Evolutionary conservation across 2,888 invertebrate species (phyloP).

Genomic region (Leucoptera coffeella): DNA sequence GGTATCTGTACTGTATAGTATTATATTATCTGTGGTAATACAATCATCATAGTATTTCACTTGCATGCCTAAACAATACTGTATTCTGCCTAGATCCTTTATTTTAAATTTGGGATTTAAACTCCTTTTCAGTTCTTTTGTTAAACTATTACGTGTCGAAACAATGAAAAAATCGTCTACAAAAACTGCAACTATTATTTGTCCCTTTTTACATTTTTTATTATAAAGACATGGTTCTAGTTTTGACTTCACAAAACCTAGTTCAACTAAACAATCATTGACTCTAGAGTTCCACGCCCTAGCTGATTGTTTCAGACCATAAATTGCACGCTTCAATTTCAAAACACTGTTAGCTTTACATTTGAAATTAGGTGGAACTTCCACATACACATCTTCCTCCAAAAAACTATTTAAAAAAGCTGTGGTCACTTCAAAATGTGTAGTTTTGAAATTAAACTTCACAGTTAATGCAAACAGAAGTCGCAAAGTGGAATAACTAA

Average conservation of each 20-base stretch:
- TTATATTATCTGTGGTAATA: too few species aligned
- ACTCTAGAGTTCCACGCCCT: conserved; percentile 1
- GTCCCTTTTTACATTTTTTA: neutral
- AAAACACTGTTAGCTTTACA: conserved; percentile 1
- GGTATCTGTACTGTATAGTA: too few species aligned
- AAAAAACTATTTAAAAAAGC: conserved; percentile 1
- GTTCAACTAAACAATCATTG: neutral
- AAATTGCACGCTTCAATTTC: too few species aligned
- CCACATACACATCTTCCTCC: conserved; percentile 1
- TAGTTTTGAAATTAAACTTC: conserved; percentile 1
- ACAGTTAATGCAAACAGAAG: conserved; percentile 2
- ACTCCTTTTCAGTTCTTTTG: neutral
- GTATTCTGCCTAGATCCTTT: neutral
- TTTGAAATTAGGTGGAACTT: conserved; percentile 1
- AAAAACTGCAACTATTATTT: neutral
- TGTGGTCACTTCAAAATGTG: conserved; percentile 1
- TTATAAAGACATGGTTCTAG: conserved; percentile 3
- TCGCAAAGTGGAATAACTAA: conserved; percentile 2
- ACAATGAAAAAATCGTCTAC: conserved; percentile 2
- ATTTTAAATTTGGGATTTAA: neutral
- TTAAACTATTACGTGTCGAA: neutral
- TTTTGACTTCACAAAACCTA: conserved; percentile 1
- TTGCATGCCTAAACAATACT: neutral
- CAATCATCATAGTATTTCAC: too few species aligned
- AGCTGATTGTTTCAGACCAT: conserved; percentile 3